Percentiles rank a stretch among this genome's conserved stretches.
These are phyloP conservation scores for Gonatopus flavifemur DNA, from an alignment of 1,140 invertebrate genomes.

Conservation along the genomic window DNA sequence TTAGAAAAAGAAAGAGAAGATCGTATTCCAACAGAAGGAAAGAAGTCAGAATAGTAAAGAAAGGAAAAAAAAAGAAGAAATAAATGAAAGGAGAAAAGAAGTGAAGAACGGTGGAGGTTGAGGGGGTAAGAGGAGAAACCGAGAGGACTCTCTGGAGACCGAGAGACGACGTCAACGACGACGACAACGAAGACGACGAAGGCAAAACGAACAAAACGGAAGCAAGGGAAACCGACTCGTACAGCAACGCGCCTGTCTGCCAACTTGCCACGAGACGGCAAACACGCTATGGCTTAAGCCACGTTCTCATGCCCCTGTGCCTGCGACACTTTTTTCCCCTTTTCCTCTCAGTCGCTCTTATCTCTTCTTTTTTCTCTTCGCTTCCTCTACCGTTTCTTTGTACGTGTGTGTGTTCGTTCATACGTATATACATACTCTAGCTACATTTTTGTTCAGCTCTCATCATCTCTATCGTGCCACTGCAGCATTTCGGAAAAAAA, in stretches of 20 bases:
- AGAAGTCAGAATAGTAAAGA: not conserved
- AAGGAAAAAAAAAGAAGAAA: constrained; percentile 10
- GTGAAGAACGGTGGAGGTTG: too few species aligned
- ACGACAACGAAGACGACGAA: constrained; percentile 19
- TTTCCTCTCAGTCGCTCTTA: constrained; percentile 13
- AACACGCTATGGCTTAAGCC: constrained; percentile 24
- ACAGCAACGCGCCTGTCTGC: constrained; percentile 14
- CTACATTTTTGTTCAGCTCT: too few species aligned
- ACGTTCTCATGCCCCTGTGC: constrained; percentile 21
- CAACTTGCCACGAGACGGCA: constrained; percentile 29
- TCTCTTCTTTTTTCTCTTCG: constrained; percentile 1
- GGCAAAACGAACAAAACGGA: constrained; percentile 32
- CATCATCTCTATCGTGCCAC: too few species aligned
- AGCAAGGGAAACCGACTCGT: constrained; percentile 24
- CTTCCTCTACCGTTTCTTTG: constrained; percentile 2
- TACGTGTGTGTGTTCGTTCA: too few species aligned
- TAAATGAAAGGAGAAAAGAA: constrained; percentile 11
- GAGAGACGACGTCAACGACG: constrained; percentile 17
- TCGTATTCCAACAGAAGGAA: constrained; percentile 4
- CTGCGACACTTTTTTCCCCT: constrained; percentile 17
- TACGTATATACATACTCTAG: too few species aligned
- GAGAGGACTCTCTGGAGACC: constrained; percentile 30
- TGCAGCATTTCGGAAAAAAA: too few species aligned
- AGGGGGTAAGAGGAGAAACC: constrained; percentile 15
- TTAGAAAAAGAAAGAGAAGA: constrained; percentile 8